Conservation (phyloP, 1,140 invertebrate genomes). For the Penaeus indicus region DNA sequence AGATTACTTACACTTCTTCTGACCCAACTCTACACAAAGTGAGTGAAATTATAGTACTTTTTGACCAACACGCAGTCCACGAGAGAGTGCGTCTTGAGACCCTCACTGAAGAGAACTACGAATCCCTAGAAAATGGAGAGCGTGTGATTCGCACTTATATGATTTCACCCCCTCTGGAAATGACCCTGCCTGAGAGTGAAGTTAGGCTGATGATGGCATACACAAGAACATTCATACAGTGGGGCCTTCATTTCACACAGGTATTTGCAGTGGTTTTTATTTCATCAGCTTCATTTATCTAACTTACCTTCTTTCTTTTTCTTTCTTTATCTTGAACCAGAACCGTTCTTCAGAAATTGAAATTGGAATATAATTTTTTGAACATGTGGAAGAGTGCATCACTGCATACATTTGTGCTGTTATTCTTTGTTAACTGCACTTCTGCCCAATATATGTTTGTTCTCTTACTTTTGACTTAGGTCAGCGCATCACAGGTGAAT, state of each 20-base stretch:
- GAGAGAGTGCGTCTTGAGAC: conserved; percentile 79
- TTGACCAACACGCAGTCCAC: conserved; percentile 85
- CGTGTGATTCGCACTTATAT: conserved; percentile 59
- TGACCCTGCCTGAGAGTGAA: conserved; percentile 70
- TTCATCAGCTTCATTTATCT: background rate
- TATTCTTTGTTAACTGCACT: no score
- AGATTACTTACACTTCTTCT: conserved; percentile 67
- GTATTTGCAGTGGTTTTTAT: background rate
- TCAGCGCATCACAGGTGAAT: conserved; percentile 18
- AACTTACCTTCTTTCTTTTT: background rate
- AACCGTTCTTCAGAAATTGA: background rate
- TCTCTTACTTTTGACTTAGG: background rate
- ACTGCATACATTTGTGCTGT: no score
- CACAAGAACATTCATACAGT: conserved; percentile 32
- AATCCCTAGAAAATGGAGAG: conserved; percentile 47
- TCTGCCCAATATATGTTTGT: background rate
- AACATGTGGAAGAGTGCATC: no score
- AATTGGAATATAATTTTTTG: background rate
- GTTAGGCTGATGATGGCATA: conserved; percentile 70
- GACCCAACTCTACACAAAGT: background rate
- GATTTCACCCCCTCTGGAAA: conserved; percentile 68
- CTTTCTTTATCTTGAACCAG: background rate
- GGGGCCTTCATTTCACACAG: conserved; percentile 48
- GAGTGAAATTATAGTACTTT: conserved; percentile 74
- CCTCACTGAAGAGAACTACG: conserved; percentile 71